phyloP scores from a whole-genome alignment of 2,797 vertebrate species.

The Pseudomugil gertrudae region DNA sequence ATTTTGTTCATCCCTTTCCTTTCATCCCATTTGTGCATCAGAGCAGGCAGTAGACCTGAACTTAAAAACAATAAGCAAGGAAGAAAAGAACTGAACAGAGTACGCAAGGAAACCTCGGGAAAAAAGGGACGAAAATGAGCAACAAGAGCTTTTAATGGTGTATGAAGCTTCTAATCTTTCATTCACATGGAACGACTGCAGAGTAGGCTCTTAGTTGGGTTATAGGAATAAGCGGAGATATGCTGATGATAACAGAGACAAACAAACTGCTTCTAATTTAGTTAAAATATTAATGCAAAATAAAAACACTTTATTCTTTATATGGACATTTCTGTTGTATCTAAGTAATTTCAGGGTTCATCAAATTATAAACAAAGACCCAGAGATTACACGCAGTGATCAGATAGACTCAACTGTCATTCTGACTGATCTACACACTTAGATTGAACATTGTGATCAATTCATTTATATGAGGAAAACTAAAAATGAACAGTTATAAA shows the following conservation, averaged over 20 bases:
- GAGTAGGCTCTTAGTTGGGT: conserved; percentile 19
- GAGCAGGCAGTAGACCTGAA: conserved; percentile 61
- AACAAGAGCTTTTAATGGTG: conserved; percentile 68
- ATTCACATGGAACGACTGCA: conserved; percentile 41
- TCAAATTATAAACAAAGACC: conserved; percentile 40
- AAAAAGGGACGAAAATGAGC: conserved; percentile 4
- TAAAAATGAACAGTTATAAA: conserved; percentile 10
- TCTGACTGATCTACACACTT: conserved; percentile 19
- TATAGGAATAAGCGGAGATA: conserved; percentile 1
- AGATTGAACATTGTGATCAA: conserved; percentile 6
- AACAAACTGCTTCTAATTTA: conserved; percentile 42
- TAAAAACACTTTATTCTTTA: conserved; percentile 49
- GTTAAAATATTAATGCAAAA: conserved; percentile 42
- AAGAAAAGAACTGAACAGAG: conserved; percentile 50
- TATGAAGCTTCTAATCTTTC: conserved; percentile 65
- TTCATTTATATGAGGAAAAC: conserved; percentile 10
- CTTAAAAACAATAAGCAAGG: conserved; percentile 47
- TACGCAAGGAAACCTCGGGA: conserved; percentile 56
- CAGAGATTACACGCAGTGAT: conserved; percentile 27
- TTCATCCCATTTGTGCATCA: conserved; percentile 77
- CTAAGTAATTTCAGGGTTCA: conserved; percentile 58
- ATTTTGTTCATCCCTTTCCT: conserved; percentile 70
- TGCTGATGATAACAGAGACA: conserved; percentile 35
- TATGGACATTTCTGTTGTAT: conserved; percentile 34
- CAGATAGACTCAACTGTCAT: conserved; percentile 25